Base-by-base conservation (phyloP, 2,888 invertebrate species). In the Plebejus anna region DNA sequence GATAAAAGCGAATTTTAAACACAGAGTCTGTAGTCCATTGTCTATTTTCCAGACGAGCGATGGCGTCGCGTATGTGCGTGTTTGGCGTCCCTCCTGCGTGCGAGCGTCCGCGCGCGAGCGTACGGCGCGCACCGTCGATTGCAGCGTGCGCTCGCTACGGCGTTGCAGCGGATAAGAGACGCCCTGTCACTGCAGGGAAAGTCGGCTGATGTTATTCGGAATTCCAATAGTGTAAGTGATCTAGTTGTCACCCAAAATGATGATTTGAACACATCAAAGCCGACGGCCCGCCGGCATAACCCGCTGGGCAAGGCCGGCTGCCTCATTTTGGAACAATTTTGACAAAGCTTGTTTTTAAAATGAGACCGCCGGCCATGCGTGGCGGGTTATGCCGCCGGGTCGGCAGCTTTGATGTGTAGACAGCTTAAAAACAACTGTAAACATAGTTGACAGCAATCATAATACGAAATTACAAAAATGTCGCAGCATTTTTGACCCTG, bases 171-270 rank as follows among this genome's bases (percentile, higher is more conserved):
- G 0, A 82, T 88, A 9, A 82, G 92, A 0, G 92, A 94, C 80
- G 85, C 86, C 7, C 86, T 93, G 42, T 86, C 91, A 5, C 79
- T 92, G 79, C 84, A 85, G 28, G 90, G 88, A 3, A 89, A 90
- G 77, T 89, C 91, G 0, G 86, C 82, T 1, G 90, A 93, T 2
- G 86, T 88, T 73, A 87, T 94, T 59, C 85, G 86, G 77, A 89
- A 87, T 78, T 86, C 89, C 38, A 86, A 89, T 75, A 83, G 86
- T 80, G 92, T 91, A 42, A 82, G 88, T 81, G 55, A 59, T 2
- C 13, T 5, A 59, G 2, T 22, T 22, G 59, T 59, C 22, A 22
- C 7, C 1, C 22, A 22, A 59, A 59, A n/a, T 22, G 4, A 22
- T 22, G 22, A 22, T 22, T 22, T 22, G 22, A 22, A 22, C 22